phyloP scores from a whole-genome alignment of 2,113 vertebrate genomes.

The Saimiri boliviensis region DNA sequence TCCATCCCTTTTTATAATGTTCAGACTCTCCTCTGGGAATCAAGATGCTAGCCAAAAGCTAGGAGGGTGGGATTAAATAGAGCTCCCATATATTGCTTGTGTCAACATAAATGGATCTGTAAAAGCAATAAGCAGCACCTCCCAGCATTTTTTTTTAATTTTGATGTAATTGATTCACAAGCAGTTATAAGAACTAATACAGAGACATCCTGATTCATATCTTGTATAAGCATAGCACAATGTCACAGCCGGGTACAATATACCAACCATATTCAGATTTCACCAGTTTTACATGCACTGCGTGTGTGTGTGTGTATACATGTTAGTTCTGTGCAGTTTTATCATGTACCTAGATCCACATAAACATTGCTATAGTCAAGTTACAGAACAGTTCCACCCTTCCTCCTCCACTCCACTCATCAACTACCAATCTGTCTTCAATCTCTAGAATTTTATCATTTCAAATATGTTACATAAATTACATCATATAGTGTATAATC shows the following conservation, averaged over 20 bases:
- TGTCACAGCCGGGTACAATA: not conserved
- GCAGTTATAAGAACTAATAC: not conserved
- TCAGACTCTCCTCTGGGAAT: not conserved
- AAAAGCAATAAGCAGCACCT: not conserved
- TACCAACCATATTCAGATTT: not conserved
- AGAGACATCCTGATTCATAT: not conserved
- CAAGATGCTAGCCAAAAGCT: not conserved
- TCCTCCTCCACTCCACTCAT: too few species aligned
- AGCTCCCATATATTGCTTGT: not conserved
- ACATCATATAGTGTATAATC: not conserved
- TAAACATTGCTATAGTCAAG: not conserved
- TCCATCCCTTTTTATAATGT: not conserved
- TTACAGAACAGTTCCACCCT: not conserved
- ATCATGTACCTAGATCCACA: not conserved
- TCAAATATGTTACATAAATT: not conserved
- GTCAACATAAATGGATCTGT: not conserved
- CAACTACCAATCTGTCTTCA: not conserved
- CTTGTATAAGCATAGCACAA: not conserved
- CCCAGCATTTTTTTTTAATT: not conserved
- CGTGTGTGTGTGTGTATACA: too few species aligned
- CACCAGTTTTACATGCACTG: not conserved
- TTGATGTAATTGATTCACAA: not conserved
- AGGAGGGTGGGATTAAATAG: not conserved
- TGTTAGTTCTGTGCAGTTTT: not conserved
- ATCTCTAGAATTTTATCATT: slow-evolving; percentile 22